phyloP scores from a whole-genome alignment of 2,888 invertebrate genomes.

The Drosophila gaucha region DNA sequence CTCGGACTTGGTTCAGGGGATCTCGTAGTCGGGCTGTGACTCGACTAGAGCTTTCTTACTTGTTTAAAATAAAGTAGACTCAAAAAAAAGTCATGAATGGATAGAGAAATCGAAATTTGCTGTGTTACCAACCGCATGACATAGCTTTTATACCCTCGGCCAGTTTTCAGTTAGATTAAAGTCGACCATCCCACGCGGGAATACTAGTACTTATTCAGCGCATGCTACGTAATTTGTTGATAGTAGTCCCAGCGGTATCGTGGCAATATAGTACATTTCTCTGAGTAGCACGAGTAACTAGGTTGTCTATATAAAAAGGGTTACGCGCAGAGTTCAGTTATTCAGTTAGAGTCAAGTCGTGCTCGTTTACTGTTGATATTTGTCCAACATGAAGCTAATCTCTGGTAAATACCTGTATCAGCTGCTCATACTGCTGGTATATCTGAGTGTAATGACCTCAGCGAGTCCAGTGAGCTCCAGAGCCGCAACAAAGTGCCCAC shows the following conservation, averaged over 20 bases:
- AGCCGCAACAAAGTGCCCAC: slow-evolving; percentile 17
- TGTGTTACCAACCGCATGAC: neutral
- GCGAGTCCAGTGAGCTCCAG: slow-evolving; percentile 4
- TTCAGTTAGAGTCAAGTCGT: slow-evolving; percentile 37
- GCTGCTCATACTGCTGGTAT: slow-evolving; percentile 26
- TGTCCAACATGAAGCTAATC: slow-evolving; percentile 30
- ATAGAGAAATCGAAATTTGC: no score
- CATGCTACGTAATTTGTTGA: slow-evolving; percentile 13
- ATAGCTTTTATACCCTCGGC: neutral
- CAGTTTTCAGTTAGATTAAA: neutral
- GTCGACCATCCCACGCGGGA: slow-evolving; percentile 9
- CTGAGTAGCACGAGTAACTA: slow-evolving; percentile 21
- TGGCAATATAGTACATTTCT: neutral
- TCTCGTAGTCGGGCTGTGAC: no score
- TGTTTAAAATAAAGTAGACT: no score
- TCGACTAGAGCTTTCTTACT: no score
- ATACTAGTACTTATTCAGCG: slow-evolving; percentile 1
- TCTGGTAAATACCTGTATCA: slow-evolving; percentile 13
- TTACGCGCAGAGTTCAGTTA: neutral
- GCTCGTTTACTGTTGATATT: slow-evolving; percentile 1
- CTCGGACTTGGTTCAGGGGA: no score
- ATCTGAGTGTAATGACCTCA: slow-evolving; percentile 12
- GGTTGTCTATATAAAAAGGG: slow-evolving; percentile 20
- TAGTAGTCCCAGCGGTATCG: slow-evolving; percentile 28
- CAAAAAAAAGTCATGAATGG: no score